phyloP scores from a whole-genome alignment of 2,113 vertebrate genomes.

The Sturnus vulgaris region DNA sequence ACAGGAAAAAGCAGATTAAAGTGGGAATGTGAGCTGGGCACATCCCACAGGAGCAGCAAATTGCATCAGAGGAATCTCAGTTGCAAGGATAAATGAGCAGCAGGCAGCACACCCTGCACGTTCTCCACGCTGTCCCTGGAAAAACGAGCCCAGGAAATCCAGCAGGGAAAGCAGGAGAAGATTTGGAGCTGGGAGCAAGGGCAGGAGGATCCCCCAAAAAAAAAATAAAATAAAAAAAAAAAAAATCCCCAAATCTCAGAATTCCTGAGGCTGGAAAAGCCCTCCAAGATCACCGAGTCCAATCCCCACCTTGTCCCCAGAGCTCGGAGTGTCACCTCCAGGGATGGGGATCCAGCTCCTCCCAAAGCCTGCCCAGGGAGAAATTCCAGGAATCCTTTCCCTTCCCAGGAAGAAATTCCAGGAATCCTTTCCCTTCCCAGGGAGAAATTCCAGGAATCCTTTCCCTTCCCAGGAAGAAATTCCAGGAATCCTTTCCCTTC shows the following conservation, averaged over 20 bases:
- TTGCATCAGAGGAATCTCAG: not conserved
- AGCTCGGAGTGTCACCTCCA: not conserved
- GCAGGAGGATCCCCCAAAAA: too few relatives aligned
- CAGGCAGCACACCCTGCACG: not conserved
- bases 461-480: too few relatives aligned
- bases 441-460: not conserved
- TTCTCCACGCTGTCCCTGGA: not conserved
- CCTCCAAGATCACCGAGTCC: rapidly evolving
- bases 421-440: too few relatives aligned
- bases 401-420: not conserved
- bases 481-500: too few relatives aligned
- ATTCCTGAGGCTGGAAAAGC: not conserved
- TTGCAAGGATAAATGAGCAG: not conserved
- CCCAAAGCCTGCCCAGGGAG: too few relatives aligned
- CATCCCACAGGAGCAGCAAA: not conserved
- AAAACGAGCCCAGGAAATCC: not conserved
- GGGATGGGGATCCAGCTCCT: not conserved
- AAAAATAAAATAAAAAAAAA: too few relatives aligned
- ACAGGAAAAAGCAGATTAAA: conserved; percentile 17
- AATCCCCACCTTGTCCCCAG: too few relatives aligned
- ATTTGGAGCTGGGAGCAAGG: too few relatives aligned
- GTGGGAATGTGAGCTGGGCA: not conserved
- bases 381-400: too few relatives aligned
- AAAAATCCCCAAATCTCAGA: not conserved
- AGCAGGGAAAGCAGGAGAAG: not conserved